Percentiles rank a stretch among this genome's conserved stretches.
Evolutionary conservation across 35 echinoderm and acorn worm species (phyloP).

Genomic region (Heliocidaris erythrogramma): DNA sequence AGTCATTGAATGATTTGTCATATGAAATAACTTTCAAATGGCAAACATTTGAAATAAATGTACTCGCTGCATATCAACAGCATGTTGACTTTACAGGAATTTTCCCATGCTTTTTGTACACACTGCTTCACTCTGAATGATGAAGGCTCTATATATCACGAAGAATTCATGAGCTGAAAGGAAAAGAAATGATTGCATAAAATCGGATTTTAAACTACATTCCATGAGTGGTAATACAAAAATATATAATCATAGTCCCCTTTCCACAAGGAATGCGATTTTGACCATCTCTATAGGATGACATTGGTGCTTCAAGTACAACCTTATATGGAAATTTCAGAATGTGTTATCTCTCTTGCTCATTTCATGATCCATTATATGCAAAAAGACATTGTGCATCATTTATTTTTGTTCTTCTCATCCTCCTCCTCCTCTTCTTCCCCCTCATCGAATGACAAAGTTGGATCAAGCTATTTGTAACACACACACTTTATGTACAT

Average conservation of each 20-base stretch:
- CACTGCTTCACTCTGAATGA: too few relatives aligned
- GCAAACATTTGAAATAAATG: too few relatives aligned
- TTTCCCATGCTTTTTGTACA: too few relatives aligned
- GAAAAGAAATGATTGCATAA: neutral
- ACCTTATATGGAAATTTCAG: neutral
- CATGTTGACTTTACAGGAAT: too few relatives aligned
- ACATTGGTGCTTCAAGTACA: neutral
- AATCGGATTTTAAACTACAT: neutral
- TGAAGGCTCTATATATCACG: too few relatives aligned
- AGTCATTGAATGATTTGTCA: too few relatives aligned
- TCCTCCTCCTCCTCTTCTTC: neutral
- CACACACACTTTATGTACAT: neutral
- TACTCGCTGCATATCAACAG: too few relatives aligned
- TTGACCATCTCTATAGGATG: neutral
- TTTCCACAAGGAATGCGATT: neutral
- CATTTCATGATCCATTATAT: neutral
- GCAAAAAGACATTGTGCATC: neutral
- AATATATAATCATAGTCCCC: neutral
- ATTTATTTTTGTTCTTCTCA: neutral
- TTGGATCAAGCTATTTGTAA: neutral
- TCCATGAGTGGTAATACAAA: neutral
- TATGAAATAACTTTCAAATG: too few relatives aligned
- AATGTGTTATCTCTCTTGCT: neutral
- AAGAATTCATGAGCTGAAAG: neutral
- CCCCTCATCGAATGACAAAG: neutral